Conservation (phyloP, 2,113 vertebrate species). For the Pao palembangensis region DNA sequence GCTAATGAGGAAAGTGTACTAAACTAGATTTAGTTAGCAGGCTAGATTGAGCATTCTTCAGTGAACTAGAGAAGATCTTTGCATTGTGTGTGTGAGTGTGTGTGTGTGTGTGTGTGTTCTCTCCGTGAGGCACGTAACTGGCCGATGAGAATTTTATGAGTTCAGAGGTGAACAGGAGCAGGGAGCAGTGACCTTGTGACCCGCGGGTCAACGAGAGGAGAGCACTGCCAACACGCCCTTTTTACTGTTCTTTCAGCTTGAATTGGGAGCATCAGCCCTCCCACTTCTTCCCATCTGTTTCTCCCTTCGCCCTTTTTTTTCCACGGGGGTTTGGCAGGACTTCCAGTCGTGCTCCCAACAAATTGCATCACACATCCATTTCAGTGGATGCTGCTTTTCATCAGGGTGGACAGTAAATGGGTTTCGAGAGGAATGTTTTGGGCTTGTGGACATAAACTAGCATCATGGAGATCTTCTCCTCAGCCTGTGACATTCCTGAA, state of each 20-base stretch:
- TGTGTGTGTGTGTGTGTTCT: conserved; percentile 38
- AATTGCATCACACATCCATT: no score
- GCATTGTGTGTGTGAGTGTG: neutral
- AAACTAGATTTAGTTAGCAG: no score
- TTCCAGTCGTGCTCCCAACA: neutral
- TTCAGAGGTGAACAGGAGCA: conserved; percentile 64
- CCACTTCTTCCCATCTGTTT: neutral
- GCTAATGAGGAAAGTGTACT: no score
- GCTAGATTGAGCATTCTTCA: no score
- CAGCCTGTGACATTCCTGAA: no score
- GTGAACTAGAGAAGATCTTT: no score
- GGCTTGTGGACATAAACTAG: no score
- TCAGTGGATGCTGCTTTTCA: no score
- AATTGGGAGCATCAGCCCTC: conserved; percentile 1
- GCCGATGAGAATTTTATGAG: conserved; percentile 62
- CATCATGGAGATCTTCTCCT: no score
- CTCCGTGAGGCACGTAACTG: conserved; percentile 59
- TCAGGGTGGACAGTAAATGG: no score
- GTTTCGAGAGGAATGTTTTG: no score
- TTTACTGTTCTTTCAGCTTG: conserved; percentile 47
- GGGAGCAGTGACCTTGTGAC: conserved; percentile 34
- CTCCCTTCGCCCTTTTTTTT: neutral
- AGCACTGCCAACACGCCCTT: conserved; percentile 33
- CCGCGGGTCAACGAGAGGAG: conserved; percentile 40
- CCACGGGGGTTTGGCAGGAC: neutral